phyloP scores from a whole-genome alignment of 2,888 invertebrate genomes.

The Morpho helenor region DNA sequence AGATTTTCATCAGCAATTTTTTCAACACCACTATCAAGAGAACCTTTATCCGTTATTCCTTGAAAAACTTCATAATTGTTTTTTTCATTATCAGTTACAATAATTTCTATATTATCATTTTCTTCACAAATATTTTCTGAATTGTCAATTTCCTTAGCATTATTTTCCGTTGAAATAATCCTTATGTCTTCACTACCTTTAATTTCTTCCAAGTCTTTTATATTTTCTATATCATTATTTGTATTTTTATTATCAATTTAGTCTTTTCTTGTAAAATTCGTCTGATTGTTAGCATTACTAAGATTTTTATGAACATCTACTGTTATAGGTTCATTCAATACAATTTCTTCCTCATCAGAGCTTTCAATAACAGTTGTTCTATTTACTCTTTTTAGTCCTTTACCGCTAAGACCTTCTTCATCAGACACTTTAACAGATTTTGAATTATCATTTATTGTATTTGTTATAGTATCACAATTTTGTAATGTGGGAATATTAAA shows the following conservation, averaged over 20 bases:
- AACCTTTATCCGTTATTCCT: conserved; percentile 1
- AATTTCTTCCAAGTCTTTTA: neutral
- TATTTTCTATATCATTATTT: neutral
- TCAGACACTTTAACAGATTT: neutral
- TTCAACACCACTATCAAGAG: too few species aligned
- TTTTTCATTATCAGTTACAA: neutral
- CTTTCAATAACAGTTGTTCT: conserved; percentile 33
- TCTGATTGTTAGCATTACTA: neutral
- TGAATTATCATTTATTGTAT: neutral
- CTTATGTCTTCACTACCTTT: conserved; percentile 13
- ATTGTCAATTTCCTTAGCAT: conserved; percentile 8
- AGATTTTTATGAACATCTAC: conserved; percentile 32
- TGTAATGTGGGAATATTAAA: conserved; percentile 4
- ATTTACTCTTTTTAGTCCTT: conserved; percentile 11
- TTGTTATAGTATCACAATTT: neutral
- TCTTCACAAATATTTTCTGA: neutral
- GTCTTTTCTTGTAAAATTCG: conserved; percentile 2
- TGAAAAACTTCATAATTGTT: conserved; percentile 1
- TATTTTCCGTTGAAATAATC: conserved; percentile 3
- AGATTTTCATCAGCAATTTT: too few species aligned
- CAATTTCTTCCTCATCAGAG: conserved; percentile 37
- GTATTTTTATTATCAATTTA: neutral
- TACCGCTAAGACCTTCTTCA: conserved; percentile 8
- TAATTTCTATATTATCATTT: neutral
- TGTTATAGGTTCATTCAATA: conserved; percentile 30